phyloP scores from a whole-genome alignment of 1,140 invertebrate genomes.

The Orchestia grillus region DNA sequence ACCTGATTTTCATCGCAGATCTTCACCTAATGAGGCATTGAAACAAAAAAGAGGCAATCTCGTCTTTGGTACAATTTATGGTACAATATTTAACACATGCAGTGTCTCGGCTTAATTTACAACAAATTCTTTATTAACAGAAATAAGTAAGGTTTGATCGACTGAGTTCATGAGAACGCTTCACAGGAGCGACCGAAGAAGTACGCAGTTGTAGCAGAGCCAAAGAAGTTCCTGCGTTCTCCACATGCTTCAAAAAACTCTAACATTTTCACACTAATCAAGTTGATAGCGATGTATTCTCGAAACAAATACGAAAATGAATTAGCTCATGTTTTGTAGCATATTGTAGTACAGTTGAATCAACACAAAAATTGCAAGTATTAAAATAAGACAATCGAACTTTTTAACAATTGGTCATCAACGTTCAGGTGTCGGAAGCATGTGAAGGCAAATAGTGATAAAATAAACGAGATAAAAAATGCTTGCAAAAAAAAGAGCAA shows the following conservation, averaged over 20 bases:
- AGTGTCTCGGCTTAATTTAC: background rate
- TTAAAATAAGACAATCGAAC: too few species aligned
- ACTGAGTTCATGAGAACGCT: background rate
- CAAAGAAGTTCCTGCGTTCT: background rate
- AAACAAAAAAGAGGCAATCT: background rate
- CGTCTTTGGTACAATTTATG: constrained; percentile 1
- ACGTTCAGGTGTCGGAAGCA: too few species aligned
- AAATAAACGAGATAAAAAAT: too few species aligned
- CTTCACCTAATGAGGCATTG: background rate
- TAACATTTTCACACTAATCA: background rate
- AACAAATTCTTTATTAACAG: background rate
- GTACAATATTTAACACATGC: background rate
- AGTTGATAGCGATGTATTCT: too few species aligned
- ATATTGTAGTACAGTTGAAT: too few species aligned
- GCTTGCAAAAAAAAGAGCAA: too few species aligned
- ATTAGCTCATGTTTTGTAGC: too few species aligned
- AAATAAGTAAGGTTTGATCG: background rate
- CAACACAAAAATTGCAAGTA: too few species aligned
- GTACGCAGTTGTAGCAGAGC: background rate
- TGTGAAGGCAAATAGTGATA: too few species aligned
- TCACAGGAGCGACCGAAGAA: background rate
- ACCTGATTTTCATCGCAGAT: background rate
- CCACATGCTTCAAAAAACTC: too few species aligned
- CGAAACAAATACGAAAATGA: too few species aligned
- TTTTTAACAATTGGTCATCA: too few species aligned